Base-by-base conservation (phyloP, 2,113 vertebrate genomes). In the Amblyornis subalaris region DNA sequence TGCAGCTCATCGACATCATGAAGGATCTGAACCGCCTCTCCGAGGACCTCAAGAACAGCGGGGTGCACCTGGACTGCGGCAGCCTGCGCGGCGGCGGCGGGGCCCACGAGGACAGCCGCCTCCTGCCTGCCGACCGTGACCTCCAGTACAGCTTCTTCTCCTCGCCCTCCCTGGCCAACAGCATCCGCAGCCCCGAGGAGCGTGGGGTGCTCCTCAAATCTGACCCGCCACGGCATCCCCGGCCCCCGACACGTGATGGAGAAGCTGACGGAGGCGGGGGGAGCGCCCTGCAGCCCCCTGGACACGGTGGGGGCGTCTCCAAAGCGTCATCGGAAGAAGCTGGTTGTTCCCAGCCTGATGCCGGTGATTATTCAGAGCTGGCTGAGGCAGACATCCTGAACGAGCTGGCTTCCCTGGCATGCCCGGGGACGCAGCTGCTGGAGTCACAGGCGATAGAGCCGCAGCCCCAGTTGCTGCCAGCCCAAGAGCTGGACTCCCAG, bases 21-120 rank as follows among this genome's bases (percentile, higher is more conserved):
- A 98, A 98, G 97, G 98, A 99, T 96, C 98, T 99, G 97, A 99
- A 98, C 74, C 98, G 98, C 80, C 98, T 99, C 94, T 99, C 99
- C n/a, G 98, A 98, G 96, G 98, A 98, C 94, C 98, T 99, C 76
- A 98, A 98, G 97, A 98, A 98, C 97, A 98, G 98, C 17, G 98
- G 98, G 51, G 98, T 99, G 95, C 98, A 98, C 93, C 97, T 98
- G 96, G 98, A 98, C 97, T 99, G 98, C 25, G 98, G 98, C 73
- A 97, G 97, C 80, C 98, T 98, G 75, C 97, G 97, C 18, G 9
- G 95, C 77, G 1, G 98, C 60, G 9, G 95, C 88, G 1, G 96
- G 36, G 13, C 96, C 96, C 10, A 97, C 40, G 97, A 94, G 90
- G 93, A 96, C 94, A 76, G 70, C 92, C 96, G 88, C 95, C 96